Conservation (phyloP, 2,888 invertebrate genomes). For the Erannis defoliaria region DNA sequence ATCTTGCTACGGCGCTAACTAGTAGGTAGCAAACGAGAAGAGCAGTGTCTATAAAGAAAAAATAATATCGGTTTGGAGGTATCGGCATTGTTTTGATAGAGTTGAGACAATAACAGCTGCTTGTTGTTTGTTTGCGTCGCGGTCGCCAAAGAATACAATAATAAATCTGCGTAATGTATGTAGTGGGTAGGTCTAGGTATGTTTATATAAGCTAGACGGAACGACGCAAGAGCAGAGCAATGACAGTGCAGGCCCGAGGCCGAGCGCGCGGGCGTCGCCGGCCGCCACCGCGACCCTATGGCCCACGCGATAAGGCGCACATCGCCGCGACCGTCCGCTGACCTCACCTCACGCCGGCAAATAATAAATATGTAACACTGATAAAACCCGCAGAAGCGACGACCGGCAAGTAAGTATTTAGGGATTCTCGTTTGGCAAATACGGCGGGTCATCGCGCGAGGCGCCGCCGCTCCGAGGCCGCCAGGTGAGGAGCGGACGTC, state of each 20-base stretch:
- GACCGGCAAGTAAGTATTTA: constrained; percentile 82
- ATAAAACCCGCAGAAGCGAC: constrained; percentile 82
- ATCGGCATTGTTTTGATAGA: constrained; percentile 27
- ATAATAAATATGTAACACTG: constrained; percentile 86
- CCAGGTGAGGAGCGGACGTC: constrained; percentile 55
- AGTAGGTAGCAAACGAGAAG: constrained; percentile 2
- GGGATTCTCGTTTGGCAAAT: constrained; percentile 77
- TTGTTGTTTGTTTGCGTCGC: constrained; percentile 30
- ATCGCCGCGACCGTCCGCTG: constrained; percentile 76
- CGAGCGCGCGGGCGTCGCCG: constrained; percentile 65
- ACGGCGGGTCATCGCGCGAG: constrained; percentile 67
- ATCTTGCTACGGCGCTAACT: background rate
- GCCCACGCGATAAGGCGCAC: constrained; percentile 80
- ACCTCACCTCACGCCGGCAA: constrained; percentile 82
- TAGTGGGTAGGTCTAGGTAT: constrained; percentile 20
- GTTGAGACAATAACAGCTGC: constrained; percentile 26
- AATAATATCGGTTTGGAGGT: background rate
- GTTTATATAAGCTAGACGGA: constrained; percentile 53
- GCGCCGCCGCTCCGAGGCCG: constrained; percentile 55
- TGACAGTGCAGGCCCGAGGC: constrained; percentile 75
- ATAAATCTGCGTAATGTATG: constrained; percentile 2
- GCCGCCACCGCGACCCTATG: constrained; percentile 72
- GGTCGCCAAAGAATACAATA: constrained; percentile 16
- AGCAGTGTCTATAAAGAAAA: constrained; percentile 1
- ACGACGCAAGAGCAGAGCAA: constrained; percentile 81